A percentile compares a stretch with the other conserved stretches of the same genome.
Evolutionary conservation across 92 coral and sea anemone species (phyloP).

Genomic region (Epizoanthus fatuus): DNA sequence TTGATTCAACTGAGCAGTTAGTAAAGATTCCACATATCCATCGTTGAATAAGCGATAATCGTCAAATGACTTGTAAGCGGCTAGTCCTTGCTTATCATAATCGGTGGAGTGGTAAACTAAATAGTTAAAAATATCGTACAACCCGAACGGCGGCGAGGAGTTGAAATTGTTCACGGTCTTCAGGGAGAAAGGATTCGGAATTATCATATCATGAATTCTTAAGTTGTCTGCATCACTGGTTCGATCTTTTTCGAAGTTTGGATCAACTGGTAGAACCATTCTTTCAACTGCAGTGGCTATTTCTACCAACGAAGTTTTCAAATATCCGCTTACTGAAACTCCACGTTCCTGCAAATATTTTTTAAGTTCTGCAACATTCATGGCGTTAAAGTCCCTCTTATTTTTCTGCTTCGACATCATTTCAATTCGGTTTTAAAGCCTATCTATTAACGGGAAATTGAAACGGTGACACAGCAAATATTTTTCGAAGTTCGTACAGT

Average conservation of each 20-base stretch:
- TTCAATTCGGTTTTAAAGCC: neutral
- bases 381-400: slow-evolving; percentile 44
- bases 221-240: slow-evolving; percentile 51
- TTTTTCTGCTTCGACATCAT: slow-evolving; percentile 28
- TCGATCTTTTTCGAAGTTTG: slow-evolving; percentile 50
- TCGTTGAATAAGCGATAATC: slow-evolving; percentile 72
- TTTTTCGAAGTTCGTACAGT: slow-evolving; percentile 13
- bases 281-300: slow-evolving; percentile 47
- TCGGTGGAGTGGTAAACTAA: slow-evolving; percentile 68
- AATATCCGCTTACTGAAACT: slow-evolving; percentile 60
- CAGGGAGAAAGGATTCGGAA: slow-evolving; percentile 60
- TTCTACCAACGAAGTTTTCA: slow-evolving; percentile 49
- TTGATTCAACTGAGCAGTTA: slow-evolving; percentile 61
- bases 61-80: slow-evolving; percentile 76
- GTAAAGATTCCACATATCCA: slow-evolving; percentile 72
- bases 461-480: neutral
- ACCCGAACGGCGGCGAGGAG: slow-evolving; percentile 68
- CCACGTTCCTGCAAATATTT: slow-evolving; percentile 61
- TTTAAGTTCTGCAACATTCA: slow-evolving; percentile 54
- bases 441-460: slow-evolving; percentile 1
- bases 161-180: slow-evolving; percentile 68
- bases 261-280: slow-evolving; percentile 27
- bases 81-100: slow-evolving; percentile 78
- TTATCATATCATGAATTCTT: slow-evolving; percentile 66
- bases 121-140: slow-evolving; percentile 72